Evolutionary conservation across 2,797 vertebrate genomes (phyloP).

Genomic region (Rhadinocentrus ornatus): DNA sequence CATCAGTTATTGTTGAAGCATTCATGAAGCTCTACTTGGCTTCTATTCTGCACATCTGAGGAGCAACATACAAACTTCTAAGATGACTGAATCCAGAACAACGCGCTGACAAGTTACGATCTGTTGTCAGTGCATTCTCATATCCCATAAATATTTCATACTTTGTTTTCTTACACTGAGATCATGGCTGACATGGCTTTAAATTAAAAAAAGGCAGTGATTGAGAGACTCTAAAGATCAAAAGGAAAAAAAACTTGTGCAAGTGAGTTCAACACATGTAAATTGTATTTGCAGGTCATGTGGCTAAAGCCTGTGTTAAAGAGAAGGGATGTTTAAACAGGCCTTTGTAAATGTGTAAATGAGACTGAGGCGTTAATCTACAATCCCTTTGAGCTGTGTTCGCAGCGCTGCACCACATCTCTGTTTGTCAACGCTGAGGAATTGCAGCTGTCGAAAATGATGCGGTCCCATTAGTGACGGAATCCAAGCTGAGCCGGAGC

Average conservation of each 20-base stretch:
- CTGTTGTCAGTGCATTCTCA: slow-evolving; percentile 54
- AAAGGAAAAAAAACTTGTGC: not conserved
- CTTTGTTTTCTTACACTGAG: slow-evolving; percentile 29
- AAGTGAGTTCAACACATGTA: not conserved
- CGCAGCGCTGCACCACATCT: slow-evolving; percentile 52
- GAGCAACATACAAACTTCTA: slow-evolving; percentile 46
- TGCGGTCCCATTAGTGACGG: slow-evolving; percentile 73
- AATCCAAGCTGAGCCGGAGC: slow-evolving; percentile 64
- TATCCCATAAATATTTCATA: slow-evolving; percentile 59
- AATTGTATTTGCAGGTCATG: slow-evolving; percentile 27
- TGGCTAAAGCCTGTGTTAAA: slow-evolving; percentile 30
- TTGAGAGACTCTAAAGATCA: slow-evolving; percentile 10
- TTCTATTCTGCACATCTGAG: slow-evolving; percentile 50
- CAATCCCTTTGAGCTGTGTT: slow-evolving; percentile 66
- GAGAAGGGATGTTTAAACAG: slow-evolving; percentile 41
- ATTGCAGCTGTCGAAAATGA: slow-evolving; percentile 74
- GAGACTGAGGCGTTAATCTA: slow-evolving; percentile 64
- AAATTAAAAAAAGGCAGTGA: slow-evolving; percentile 21
- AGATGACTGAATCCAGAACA: slow-evolving; percentile 56
- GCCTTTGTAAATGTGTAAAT: slow-evolving; percentile 70
- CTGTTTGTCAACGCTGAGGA: slow-evolving; percentile 72
- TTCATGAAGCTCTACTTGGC: slow-evolving; percentile 66
- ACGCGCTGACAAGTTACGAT: slow-evolving; percentile 44
- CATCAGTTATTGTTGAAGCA: slow-evolving; percentile 48
- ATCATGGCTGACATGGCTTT: slow-evolving; percentile 33